Evolutionary conservation across 1,140 invertebrate genomes (phyloP), one percentile per base, ranked within the genome.

Genomic region (Polypedilum pembai): DNA sequence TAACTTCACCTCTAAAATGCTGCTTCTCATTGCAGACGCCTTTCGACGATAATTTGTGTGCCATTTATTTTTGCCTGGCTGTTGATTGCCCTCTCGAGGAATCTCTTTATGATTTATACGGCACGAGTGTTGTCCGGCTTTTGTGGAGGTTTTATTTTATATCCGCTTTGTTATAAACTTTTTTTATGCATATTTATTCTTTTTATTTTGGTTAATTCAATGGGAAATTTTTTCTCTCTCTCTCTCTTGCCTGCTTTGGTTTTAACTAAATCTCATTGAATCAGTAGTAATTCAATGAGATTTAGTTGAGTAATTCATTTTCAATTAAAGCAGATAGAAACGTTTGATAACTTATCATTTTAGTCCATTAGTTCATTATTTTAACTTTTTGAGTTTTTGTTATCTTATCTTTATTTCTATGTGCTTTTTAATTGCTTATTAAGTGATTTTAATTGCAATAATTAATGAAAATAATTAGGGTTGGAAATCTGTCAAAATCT

Each of bases 61-160:
- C 87, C 88, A 0, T 86, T 85, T 74, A 77, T 86, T 1, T 74
- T 84, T 56, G 86, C 88, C n/a, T 91, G 88, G 87, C 76, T 87
- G 45, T 12, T 56, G n/a, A 56, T 56, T 56, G 45, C 45, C 45
- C 45, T 56, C 45, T 56, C 84, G n/a, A 79, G 79, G 12, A 80
- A 81, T n/a, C 75, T 86, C 18, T 77, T 74, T 73, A 76, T 80
- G 63, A 82, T 86, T 75, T 88, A 86, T 74, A 72, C 81, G 1
- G 85, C 83, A 3, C 78, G 86, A 76, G 76, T 85, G 7, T 80
- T 87, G 41, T 82, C 85, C 3, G 87, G 87, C 8, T 79, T 86
- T 33, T 81, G 83, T 45, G 82, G 77, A 75, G 84, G 83, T 84
- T 78, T 56, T 74, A 33, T 5, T 33, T 33, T 33, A 33, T 33